These are phyloP conservation scores for Fragum sueziense DNA, from an alignment of 2,888 invertebrate species.

Conservation along the genomic window DNA sequence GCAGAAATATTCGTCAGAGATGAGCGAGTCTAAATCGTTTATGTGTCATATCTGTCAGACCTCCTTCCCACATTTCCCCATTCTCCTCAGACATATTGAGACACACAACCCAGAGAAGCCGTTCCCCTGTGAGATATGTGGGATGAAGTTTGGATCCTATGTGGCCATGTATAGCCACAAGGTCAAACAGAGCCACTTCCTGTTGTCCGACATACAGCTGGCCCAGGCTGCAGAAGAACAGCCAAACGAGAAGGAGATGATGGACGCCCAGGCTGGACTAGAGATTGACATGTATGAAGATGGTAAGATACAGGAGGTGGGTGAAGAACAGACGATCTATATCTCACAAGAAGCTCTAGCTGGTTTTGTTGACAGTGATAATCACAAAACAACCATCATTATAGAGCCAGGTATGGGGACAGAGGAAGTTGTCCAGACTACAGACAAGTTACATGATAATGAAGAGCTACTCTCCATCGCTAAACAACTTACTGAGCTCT, in stretches of 20 bases:
- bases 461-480: conserved; percentile 57
- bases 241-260: neutral
- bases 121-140: conserved; percentile 48
- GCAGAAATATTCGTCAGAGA: conserved; percentile 40
- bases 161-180: conserved; percentile 55
- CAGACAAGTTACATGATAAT: conserved; percentile 36
- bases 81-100: conserved; percentile 52
- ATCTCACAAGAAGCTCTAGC: neutral
- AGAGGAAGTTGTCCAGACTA: conserved; percentile 23
- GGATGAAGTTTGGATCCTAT: conserved; percentile 43
- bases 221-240: neutral
- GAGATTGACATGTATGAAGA: neutral
- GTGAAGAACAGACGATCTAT: conserved; percentile 2
- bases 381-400: neutral
- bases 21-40: conserved; percentile 22
- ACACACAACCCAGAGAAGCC: conserved; percentile 52
- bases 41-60: conserved; percentile 55
- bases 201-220: conserved; percentile 36
- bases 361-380: neutral
- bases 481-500: conserved; percentile 56
- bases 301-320: neutral
- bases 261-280: neutral
- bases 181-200: conserved; percentile 47
- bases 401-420: conserved; percentile 20
- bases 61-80: conserved; percentile 48